phyloP scores from a whole-genome alignment of 1,140 invertebrate genomes.

The Aporrectodea caliginosa region DNA sequence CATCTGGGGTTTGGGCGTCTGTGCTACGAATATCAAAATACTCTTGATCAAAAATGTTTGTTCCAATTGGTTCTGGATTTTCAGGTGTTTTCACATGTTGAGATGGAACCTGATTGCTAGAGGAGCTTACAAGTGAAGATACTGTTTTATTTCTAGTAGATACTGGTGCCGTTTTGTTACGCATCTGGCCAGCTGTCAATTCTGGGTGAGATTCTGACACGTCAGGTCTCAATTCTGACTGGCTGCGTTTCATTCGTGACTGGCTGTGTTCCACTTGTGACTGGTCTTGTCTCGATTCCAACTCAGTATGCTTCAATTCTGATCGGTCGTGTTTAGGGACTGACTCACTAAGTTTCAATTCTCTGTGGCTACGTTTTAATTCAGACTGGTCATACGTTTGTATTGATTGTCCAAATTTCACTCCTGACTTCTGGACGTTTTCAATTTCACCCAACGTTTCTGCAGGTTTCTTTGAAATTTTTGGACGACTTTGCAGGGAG shows the following conservation, averaged over 20 bases:
- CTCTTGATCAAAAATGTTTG: constrained; percentile 57
- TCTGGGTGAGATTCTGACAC: background rate
- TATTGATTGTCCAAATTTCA: background rate
- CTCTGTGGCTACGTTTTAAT: background rate
- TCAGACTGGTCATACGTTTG: background rate
- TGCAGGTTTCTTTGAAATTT: background rate
- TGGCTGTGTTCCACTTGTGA: no score
- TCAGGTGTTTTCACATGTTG: no score
- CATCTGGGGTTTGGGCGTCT: constrained; percentile 10
- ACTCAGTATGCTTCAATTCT: no score
- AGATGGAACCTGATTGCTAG: no score
- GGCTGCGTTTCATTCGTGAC: background rate
- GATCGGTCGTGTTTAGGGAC: background rate
- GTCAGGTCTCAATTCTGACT: background rate
- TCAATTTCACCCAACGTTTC: background rate
- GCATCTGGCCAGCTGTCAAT: background rate
- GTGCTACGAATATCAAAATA: constrained; percentile 33
- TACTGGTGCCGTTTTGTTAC: background rate
- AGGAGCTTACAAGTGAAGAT: background rate
- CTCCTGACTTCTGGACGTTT: background rate
- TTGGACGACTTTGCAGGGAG: background rate
- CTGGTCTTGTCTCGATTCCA: no score
- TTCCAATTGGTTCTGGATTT: background rate
- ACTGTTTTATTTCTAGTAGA: background rate
- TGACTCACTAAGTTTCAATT: background rate